phyloP scores from a whole-genome alignment of 92 coral and sea anemone species.

The Zoanthus sociatus region DNA sequence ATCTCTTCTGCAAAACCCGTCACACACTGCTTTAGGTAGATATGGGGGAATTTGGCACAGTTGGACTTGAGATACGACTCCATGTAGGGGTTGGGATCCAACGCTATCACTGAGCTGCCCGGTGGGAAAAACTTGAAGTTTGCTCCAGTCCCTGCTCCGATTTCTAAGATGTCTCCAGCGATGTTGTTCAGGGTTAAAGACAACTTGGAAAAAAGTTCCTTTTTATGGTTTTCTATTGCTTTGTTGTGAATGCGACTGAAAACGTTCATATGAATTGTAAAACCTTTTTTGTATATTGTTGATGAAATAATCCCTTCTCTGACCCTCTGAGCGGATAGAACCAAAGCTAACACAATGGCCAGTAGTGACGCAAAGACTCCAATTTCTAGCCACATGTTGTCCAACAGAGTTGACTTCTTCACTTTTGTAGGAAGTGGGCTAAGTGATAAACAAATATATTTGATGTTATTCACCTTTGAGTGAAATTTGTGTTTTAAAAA shows the following conservation, averaged over 20 bases:
- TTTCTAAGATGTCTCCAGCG: conserved; percentile 89
- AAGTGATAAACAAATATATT: too few species aligned
- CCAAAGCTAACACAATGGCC: conserved; percentile 12
- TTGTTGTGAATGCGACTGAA: conserved; percentile 82
- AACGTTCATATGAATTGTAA: conserved; percentile 80
- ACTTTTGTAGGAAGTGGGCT: not conserved
- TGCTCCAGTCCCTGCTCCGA: conserved; percentile 97
- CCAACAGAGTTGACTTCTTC: not conserved
- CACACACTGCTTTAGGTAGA: conserved; percentile 69
- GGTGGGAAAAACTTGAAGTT: conserved; percentile 56
- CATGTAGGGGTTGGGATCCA: conserved; percentile 95
- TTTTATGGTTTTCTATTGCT: conserved; percentile 73
- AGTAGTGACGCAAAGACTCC: conserved; percentile 5
- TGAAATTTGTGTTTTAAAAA: not conserved
- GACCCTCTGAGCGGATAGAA: conserved; percentile 36
- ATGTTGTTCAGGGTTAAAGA: conserved; percentile 58
- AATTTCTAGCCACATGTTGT: conserved; percentile 33
- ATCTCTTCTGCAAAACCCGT: conserved; percentile 85
- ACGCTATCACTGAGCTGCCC: not conserved
- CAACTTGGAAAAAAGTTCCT: conserved; percentile 53
- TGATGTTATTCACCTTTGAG: too few species aligned
- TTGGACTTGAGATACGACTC: conserved; percentile 72
- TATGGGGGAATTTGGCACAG: conserved; percentile 66
- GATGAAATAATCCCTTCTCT: conserved; percentile 78
- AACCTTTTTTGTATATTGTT: conserved; percentile 77